Evolutionary conservation across 2,888 invertebrate genomes (phyloP).

Genomic region (Tinea pellionella): DNA sequence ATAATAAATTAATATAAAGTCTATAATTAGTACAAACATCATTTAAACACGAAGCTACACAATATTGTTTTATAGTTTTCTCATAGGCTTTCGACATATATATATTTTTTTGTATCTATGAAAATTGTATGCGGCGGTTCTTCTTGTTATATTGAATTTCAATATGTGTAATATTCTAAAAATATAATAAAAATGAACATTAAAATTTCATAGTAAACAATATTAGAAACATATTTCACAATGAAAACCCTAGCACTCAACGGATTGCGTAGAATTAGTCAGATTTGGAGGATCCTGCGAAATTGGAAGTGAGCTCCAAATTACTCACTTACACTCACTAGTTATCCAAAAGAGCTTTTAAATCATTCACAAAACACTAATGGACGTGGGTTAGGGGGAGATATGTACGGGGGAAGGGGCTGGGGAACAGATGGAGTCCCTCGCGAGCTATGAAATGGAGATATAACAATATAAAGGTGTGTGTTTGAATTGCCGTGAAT

Average conservation of each 20-base stretch:
- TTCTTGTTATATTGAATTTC: not conserved
- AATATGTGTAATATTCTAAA: too few relatives aligned
- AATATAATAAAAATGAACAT: not conserved
- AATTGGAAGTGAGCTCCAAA: conserved; percentile 68
- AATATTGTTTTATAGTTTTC: not conserved
- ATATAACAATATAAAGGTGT: conserved; percentile 65
- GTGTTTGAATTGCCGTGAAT: conserved; percentile 51
- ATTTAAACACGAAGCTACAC: not conserved
- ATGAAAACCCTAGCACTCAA: not conserved
- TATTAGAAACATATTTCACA: not conserved
- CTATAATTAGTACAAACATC: not conserved
- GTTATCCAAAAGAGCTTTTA: conserved; percentile 71
- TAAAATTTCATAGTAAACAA: too few relatives aligned
- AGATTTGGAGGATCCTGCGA: conserved; percentile 28
- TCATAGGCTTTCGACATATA: not conserved
- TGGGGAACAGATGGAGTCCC: conserved; percentile 56
- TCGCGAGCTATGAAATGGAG: conserved; percentile 62
- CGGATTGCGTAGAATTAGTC: conserved; percentile 9
- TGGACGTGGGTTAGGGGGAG: conserved; percentile 53
- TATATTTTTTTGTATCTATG: not conserved
- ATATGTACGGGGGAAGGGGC: conserved; percentile 33
- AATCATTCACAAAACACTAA: conserved; percentile 71
- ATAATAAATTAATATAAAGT: not conserved
- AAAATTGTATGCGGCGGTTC: not conserved
- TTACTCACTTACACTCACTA: conserved; percentile 68